A percentile compares a stretch with the other conserved stretches of the same genome.
Evolutionary conservation across 2,113 vertebrate species (phyloP).

Genomic region (Festucalex cinctus): DNA sequence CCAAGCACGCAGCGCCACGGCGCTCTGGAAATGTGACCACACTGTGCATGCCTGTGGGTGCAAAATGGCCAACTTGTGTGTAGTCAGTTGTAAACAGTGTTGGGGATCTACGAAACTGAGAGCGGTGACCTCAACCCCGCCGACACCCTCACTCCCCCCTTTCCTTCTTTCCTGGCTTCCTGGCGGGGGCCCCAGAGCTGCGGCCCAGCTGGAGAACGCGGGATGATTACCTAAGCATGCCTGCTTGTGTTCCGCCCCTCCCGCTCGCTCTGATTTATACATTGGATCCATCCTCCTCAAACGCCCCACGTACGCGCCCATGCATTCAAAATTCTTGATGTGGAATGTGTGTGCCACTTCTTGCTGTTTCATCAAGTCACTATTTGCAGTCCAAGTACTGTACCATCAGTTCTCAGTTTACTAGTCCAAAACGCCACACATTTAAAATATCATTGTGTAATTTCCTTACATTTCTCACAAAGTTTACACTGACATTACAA

Average conservation of each 20-base stretch:
- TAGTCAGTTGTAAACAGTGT: conserved; percentile 11
- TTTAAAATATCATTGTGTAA: too few species aligned
- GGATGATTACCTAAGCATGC: conserved; percentile 54
- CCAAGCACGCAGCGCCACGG: conserved; percentile 58
- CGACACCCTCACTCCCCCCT: conserved; percentile 48
- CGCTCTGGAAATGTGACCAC: conserved; percentile 59
- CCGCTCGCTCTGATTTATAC: conserved; percentile 28
- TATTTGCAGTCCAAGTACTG: too few species aligned
- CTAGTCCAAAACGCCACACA: too few species aligned
- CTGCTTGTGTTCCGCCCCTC: conserved; percentile 29
- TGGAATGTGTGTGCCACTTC: too few species aligned
- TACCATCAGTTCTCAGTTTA: not conserved
- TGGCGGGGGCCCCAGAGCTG: conserved; percentile 33
- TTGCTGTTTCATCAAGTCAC: not conserved
- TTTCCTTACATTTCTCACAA: too few species aligned
- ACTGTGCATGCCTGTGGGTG: conserved; percentile 25
- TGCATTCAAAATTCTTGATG: conserved; percentile 14
- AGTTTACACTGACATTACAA: too few species aligned
- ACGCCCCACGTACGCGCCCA: conserved; percentile 32
- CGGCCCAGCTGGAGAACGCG: conserved; percentile 49
- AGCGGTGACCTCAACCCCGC: conserved; percentile 63
- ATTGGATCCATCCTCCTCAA: conserved; percentile 34
- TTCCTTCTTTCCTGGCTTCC: conserved; percentile 51
- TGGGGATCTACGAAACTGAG: conserved; percentile 40
- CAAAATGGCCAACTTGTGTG: conserved; percentile 36